Evolutionary conservation across 2,888 invertebrate species (phyloP), one percentile per base, ranked within the genome.

Genomic region (Drosophila dives): DNA sequence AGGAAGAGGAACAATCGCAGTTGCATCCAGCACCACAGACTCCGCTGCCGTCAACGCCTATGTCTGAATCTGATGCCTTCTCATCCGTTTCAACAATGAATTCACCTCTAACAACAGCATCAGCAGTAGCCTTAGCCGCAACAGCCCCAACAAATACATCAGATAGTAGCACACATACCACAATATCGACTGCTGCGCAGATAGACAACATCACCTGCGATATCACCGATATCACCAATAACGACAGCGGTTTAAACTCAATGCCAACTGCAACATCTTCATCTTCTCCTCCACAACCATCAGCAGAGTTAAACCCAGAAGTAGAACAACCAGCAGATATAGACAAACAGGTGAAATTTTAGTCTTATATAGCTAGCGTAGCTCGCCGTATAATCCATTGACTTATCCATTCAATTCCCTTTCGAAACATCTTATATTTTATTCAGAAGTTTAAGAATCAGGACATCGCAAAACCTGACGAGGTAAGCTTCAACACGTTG

Each of bases 301-400:
- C 53, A 61, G 29, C 54, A 34, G 71, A 64, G 51, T 64, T 64
- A 45, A 40, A 36, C 55, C 34, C 55, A 8, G 66, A 75, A 60
- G 23, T n/a, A n/a, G n/a, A 73, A 23, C 23, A 55, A 53, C 61
- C 60, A 36, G 50, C 66, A 64, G 72, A 72, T 55, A 20, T 74
- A 64, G 50, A 45, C 42, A 66, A 61, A n/a, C 77, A 86, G 73
- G 83, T 69, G 58, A 53, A 64, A 66, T 50, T 69, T 67, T 64
- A 61, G 72, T 60, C 58, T 60, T 62, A 67, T 40, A 20, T 17
- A 56, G 15, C 45, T 54, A 26, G 23, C 23, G 34, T 50, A 26
- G 23, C 23, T 51, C 23, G 48, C 17, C 32, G 40, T 64, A 48
- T 64, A 71, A 61, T 66, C 38, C 48, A 42, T 64, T 26, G 5